Evolutionary conservation across 2,888 invertebrate species (phyloP).

Genomic region (Sialis fuliginosa): DNA sequence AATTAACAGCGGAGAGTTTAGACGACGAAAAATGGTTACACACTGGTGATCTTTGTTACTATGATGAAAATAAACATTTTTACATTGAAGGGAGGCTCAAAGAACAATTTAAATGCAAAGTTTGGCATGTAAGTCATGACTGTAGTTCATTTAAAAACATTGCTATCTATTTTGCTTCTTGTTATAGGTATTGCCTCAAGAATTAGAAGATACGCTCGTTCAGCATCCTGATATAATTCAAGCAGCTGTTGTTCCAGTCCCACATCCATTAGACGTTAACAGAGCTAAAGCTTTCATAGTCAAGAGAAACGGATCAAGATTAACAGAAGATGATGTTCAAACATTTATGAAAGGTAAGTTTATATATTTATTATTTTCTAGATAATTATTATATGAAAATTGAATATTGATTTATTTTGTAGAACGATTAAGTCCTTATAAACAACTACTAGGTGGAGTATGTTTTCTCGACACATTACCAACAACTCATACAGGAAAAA

Average conservation of each 20-base stretch:
- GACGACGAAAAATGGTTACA: constrained; percentile 29
- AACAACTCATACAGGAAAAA: no score
- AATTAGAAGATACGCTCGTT: not conserved
- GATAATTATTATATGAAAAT: no score
- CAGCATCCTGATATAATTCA: constrained; percentile 11
- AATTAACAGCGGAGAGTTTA: constrained; percentile 26
- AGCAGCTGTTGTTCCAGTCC: constrained; percentile 18
- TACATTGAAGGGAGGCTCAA: constrained; percentile 32
- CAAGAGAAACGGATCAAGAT: not conserved
- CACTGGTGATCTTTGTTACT: constrained; percentile 33
- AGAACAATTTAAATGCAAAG: constrained; percentile 30
- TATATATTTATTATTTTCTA: no score
- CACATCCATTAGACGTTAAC: constrained; percentile 17
- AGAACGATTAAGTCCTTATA: no score
- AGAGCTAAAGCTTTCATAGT: constrained; percentile 1
- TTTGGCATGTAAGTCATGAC: constrained; percentile 25
- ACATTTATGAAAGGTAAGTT: not conserved
- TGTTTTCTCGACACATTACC: no score
- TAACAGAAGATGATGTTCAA: not conserved
- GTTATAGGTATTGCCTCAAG: not conserved
- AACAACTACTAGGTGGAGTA: no score
- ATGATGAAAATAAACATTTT: constrained; percentile 29
- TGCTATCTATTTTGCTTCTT: no score
- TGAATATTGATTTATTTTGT: not conserved
- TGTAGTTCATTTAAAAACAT: not conserved